Evolutionary conservation across 2,797 vertebrate species (phyloP), one percentile per base, ranked within the genome.

Genomic region (Remorina albescens): DNA sequence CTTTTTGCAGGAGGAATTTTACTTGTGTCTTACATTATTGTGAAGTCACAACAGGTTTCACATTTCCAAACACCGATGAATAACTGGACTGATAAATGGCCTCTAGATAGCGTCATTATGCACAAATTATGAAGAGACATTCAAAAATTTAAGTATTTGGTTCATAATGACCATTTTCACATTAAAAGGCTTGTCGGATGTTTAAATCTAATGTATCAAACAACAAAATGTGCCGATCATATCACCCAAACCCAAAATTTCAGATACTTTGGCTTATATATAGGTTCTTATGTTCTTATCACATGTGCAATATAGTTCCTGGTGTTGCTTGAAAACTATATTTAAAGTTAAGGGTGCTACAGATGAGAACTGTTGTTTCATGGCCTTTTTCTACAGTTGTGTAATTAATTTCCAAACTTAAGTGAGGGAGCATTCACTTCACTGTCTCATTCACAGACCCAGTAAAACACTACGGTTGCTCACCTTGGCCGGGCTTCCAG

Each of bases 401-500:
- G 34, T 30, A 30, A 30, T 30, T 30, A 6, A 30, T 30, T 3
- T 30, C 30, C 3, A 30, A n/a, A n/a, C n/a, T n/a, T n/a, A n/a
- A 30, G 30, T 30, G 30, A 30, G n/a, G n/a, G 3, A 46, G 19
- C 19, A 11, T 25, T 13, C 5, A 25, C 25, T 53, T 19, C 36
- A 25, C 46, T 34, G 25, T 47, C 30, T 37, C 8, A 2, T 19
- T 72, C 90, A 71, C 88, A 99, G 98, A 99, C 92, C 97, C 98
- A 54, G 96, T 98, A 5, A 95, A 95, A 88, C 95, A 98, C 86
- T 97, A 97, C 61, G 92, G 94, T n/a, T 97, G 96, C 89, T 81
- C 93, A 0, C 95, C 97, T 0, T 99, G 98, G 98, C 97, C 96
- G 6, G 80, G 93, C 78, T 93, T 98, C 84, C 96, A 99, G 90